Percentiles rank a stretch among this genome's conserved stretches.
phyloP scores from a whole-genome alignment of 1,140 invertebrate genomes.

The Tetramorium simillimum region DNA sequence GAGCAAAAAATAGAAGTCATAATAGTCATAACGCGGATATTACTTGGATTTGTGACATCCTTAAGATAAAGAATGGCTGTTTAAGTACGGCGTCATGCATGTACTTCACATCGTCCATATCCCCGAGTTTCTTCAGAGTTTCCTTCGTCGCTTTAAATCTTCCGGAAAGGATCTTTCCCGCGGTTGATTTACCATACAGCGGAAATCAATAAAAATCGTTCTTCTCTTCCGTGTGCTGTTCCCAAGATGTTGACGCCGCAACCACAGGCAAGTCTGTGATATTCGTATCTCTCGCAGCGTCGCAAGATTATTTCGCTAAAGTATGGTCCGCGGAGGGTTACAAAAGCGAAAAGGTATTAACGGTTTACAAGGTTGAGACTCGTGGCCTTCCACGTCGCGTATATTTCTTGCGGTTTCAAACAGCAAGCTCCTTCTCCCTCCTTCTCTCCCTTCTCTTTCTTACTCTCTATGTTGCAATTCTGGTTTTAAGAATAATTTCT shows the following conservation, averaged over 20 bases:
- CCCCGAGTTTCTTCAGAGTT: conserved; percentile 1
- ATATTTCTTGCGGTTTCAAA: conserved; percentile 36
- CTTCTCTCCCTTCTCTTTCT: background rate
- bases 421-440: background rate
- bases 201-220: conserved; percentile 43
- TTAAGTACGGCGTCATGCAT: conserved; percentile 25
- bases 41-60: background rate
- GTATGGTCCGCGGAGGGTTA: background rate
- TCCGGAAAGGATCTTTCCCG: background rate
- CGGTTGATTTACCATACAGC: background rate
- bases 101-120: conserved; percentile 6
- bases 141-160: conserved; percentile 38
- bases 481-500: conserved; percentile 44
- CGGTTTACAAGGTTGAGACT: conserved; percentile 15
- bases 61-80: conserved; percentile 18
- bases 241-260: background rate
- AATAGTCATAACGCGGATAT: conserved; percentile 1
- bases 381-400: conserved; percentile 2
- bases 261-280: conserved; percentile 7
- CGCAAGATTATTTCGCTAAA: conserved; percentile 4
- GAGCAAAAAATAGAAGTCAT: background rate
- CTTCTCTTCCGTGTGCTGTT: background rate
- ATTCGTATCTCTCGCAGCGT: background rate
- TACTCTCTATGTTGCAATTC: conserved; percentile 27
- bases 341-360: conserved; percentile 36